phyloP scores from a whole-genome alignment of 1,140 invertebrate genomes.

The Archivesica marissinica region DNA sequence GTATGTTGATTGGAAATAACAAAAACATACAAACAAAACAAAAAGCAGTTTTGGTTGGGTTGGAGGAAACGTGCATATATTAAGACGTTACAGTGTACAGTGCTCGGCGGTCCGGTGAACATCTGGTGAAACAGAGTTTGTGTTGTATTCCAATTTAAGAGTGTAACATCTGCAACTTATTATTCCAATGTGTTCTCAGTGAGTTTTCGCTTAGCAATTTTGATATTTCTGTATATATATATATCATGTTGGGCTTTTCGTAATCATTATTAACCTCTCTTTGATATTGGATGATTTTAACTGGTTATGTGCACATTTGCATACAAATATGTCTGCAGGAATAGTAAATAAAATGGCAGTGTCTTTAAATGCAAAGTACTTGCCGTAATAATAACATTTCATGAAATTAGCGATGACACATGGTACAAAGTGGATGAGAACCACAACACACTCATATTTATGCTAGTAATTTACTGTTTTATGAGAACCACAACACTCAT shows the following conservation, averaged over 20 bases:
- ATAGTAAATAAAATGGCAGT: too few relatives aligned
- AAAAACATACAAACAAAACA: neutral
- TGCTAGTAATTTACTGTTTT: too few relatives aligned
- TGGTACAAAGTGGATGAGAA: too few relatives aligned
- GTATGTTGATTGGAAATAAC: too few relatives aligned
- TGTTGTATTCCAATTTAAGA: neutral
- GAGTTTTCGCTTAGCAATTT: conserved; percentile 31
- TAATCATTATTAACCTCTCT: neutral
- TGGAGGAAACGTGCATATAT: neutral
- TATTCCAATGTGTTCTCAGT: conserved; percentile 17
- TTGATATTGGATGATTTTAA: neutral
- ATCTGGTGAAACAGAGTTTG: neutral
- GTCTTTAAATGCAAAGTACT: too few relatives aligned
- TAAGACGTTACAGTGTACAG: neutral
- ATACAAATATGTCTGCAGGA: conserved; percentile 9
- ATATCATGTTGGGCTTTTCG: conserved; percentile 19
- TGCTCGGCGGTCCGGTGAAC: neutral
- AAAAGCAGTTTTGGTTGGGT: neutral
- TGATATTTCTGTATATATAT: conserved; percentile 15
- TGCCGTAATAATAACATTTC: too few relatives aligned
- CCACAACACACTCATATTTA: too few relatives aligned
- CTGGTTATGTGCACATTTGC: neutral
- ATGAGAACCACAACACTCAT: too few relatives aligned
- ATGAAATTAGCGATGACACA: too few relatives aligned
- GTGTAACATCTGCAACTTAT: neutral